These are phyloP conservation scores for Psophia crepitans DNA, from an alignment of 2,113 vertebrate genomes.

Conservation along the genomic window DNA sequence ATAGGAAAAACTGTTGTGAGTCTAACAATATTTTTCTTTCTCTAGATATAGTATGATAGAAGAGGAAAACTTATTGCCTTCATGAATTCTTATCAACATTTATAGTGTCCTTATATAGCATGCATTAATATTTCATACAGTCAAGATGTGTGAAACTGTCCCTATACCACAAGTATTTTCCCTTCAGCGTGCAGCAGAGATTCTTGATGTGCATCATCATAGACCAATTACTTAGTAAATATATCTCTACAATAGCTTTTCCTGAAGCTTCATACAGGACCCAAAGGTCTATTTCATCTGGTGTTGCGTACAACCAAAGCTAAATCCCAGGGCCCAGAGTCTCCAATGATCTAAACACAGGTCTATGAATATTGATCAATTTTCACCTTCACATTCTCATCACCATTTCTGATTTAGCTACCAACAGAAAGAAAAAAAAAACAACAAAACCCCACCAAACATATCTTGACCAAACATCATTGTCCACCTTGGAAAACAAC, in stretches of 20 bases:
- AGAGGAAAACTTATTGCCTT: neutral
- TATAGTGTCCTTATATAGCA: neutral
- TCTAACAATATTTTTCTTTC: neutral
- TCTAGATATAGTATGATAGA: neutral
- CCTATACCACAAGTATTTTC: neutral
- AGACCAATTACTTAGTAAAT: neutral
- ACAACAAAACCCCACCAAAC: no score
- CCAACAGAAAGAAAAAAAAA: neutral
- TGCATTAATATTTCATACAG: neutral
- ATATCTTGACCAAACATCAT: neutral
- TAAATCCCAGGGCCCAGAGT: neutral
- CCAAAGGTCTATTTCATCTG: neutral
- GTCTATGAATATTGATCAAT: neutral
- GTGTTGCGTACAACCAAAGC: neutral
- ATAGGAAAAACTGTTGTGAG: neutral
- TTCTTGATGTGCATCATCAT: neutral
- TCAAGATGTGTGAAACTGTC: neutral
- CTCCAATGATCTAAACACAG: rapidly evolving
- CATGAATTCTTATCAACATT: neutral
- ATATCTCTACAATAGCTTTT: neutral
- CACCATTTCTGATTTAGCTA: neutral
- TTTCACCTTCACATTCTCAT: neutral
- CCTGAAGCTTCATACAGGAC: neutral
- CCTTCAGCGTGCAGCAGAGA: neutral
- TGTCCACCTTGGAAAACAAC: neutral